A percentile compares a stretch with the other conserved stretches of the same genome.
These are phyloP conservation scores for Phyllopteryx taeniolatus DNA, from an alignment of 2,113 vertebrate species.

Conservation along the genomic window DNA sequence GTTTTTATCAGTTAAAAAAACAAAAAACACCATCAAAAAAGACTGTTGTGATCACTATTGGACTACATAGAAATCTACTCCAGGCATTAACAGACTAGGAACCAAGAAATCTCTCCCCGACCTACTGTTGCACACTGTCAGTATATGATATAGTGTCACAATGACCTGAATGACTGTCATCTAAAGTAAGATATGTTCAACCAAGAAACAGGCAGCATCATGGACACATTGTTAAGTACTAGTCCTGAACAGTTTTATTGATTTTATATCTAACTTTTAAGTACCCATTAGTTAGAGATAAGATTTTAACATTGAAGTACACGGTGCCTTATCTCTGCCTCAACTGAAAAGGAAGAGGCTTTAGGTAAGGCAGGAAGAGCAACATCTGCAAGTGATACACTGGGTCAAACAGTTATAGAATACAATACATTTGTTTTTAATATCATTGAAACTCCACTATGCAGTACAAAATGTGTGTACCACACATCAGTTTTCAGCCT, in stretches of 20 bases:
- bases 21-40: too few species aligned
- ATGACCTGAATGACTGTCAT: neutral
- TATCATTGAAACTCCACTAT: slow-evolving; percentile 38
- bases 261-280: slow-evolving; percentile 58
- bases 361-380: slow-evolving; percentile 63
- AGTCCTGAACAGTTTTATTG: slow-evolving; percentile 65
- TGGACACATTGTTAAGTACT: slow-evolving; percentile 18
- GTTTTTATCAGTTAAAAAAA: neutral
- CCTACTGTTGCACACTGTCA: neutral
- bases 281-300: slow-evolving; percentile 60
- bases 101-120: neutral
- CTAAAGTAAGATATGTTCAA: neutral
- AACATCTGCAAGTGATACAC: slow-evolving; percentile 59
- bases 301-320: slow-evolving; percentile 69
- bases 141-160: neutral
- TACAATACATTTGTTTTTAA: slow-evolving; percentile 55
- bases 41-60: too few species aligned
- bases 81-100: neutral
- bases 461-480: slow-evolving; percentile 47
- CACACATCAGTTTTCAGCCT: slow-evolving; percentile 29
- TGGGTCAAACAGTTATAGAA: slow-evolving; percentile 54
- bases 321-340: slow-evolving; percentile 51
- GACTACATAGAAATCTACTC: neutral
- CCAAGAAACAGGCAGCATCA: neutral
- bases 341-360: slow-evolving; percentile 53